phyloP scores from a whole-genome alignment of 2,113 vertebrate genomes.

The Dicaeum eximium region DNA sequence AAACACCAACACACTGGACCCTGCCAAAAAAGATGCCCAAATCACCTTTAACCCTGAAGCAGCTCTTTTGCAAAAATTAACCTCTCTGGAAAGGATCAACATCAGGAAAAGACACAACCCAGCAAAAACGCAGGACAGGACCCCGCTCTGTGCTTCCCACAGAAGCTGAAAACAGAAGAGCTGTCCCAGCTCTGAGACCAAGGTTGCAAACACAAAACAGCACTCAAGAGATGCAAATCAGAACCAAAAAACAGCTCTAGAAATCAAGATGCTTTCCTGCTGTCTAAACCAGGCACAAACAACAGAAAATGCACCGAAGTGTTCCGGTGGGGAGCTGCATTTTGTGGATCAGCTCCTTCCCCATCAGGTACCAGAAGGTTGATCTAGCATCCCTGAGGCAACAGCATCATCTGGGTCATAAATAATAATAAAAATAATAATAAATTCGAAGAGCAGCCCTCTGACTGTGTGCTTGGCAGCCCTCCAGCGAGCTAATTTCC shows the following conservation, averaged over 20 bases:
- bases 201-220: not conserved
- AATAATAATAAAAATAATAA: conserved; percentile 66
- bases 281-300: not conserved
- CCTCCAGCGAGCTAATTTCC: conserved; percentile 64
- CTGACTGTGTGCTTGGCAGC: conserved; percentile 58
- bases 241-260: not conserved
- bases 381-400: conserved; percentile 43
- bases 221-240: not conserved
- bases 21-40: not conserved
- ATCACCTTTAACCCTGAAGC: not conserved
- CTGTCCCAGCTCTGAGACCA: not conserved
- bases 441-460: conserved; percentile 47
- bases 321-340: not conserved
- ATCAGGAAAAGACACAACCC: not conserved
- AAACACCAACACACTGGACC: not conserved
- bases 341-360: conserved; percentile 16
- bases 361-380: conserved; percentile 60
- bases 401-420: conserved; percentile 55
- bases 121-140: not conserved
- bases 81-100: not conserved
- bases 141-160: not conserved
- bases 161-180: not conserved
- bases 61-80: not conserved
- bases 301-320: not conserved
- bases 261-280: not conserved